Conservation (phyloP, 1,140 invertebrate species). For the Venturia canescens region DNA sequence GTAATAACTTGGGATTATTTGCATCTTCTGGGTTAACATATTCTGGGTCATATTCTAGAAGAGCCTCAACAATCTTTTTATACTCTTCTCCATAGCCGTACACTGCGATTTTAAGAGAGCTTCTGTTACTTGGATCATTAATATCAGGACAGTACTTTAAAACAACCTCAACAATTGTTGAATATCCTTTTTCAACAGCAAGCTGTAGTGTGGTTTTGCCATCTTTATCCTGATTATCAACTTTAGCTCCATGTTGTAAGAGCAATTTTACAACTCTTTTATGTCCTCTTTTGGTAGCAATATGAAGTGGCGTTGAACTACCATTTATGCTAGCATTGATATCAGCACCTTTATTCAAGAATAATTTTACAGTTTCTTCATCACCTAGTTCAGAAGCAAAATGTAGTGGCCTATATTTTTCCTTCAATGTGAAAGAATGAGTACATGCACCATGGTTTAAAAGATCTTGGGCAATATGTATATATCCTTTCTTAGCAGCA, state of each 20-base stretch:
- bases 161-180: slow-evolving; percentile 32
- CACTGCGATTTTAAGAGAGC: background rate
- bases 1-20: background rate
- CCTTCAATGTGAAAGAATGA: too few species aligned
- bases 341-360: too few species aligned
- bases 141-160: slow-evolving; percentile 20
- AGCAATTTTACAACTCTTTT: slow-evolving; percentile 32
- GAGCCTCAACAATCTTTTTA: slow-evolving; percentile 11
- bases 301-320: slow-evolving; percentile 12
- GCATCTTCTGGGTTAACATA: slow-evolving; percentile 2
- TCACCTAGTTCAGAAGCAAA: too few species aligned
- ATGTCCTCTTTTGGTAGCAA: slow-evolving; percentile 20
- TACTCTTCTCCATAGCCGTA: background rate
- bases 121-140: background rate
- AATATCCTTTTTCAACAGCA: slow-evolving; percentile 31
- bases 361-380: too few species aligned
- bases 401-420: too few species aligned
- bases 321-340: slow-evolving; percentile 1
- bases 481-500: background rate
- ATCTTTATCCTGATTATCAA: background rate
- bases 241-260: slow-evolving; percentile 28
- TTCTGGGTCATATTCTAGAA: slow-evolving; percentile 16
- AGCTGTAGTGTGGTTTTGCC: slow-evolving; percentile 24
- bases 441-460: background rate
- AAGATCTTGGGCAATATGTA: background rate